phyloP scores from a whole-genome alignment of 2,888 invertebrate species.

The Caenorhabditis uteleia region DNA sequence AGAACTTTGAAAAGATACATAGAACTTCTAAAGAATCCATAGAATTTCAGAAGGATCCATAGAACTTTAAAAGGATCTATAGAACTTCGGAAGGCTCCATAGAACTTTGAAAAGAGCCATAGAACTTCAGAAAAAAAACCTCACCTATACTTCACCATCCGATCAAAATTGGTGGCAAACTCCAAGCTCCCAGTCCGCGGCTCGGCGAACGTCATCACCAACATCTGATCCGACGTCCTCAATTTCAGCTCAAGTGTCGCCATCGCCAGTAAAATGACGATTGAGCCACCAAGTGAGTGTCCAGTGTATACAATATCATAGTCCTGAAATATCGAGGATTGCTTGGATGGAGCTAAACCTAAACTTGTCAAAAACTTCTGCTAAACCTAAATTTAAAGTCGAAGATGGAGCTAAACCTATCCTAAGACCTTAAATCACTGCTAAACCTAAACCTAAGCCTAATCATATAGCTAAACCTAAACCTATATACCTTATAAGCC shows the following conservation, averaged over 20 bases:
- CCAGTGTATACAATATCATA: slow-evolving; percentile 31
- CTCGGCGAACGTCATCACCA: slow-evolving; percentile 21
- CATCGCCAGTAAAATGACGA: slow-evolving; percentile 11
- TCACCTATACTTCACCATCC: slow-evolving; percentile 15
- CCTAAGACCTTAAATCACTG: not conserved
- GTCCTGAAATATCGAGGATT: not conserved
- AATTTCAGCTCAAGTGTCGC: slow-evolving; percentile 8
- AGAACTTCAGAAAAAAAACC: too few species aligned
- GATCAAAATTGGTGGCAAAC: slow-evolving; percentile 27
- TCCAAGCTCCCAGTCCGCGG: slow-evolving; percentile 24
- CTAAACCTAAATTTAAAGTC: not conserved
- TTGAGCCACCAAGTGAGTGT: slow-evolving; percentile 28
- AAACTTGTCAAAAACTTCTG: not conserved
- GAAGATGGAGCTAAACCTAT: not conserved
- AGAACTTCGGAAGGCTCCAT: too few species aligned
- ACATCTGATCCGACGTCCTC: slow-evolving; percentile 9
- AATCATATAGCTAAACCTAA: too few species aligned
- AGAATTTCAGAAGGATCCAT: too few species aligned
- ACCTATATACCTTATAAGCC: too few species aligned
- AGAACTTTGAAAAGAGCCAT: too few species aligned
- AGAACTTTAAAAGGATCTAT: too few species aligned
- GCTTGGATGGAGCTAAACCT: not conserved
- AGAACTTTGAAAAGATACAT: too few species aligned
- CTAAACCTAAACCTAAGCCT: too few species aligned
- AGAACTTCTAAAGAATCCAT: too few species aligned